Evolutionary conservation across 2,113 vertebrate genomes (phyloP).

Genomic region (Platysteira castanea): DNA sequence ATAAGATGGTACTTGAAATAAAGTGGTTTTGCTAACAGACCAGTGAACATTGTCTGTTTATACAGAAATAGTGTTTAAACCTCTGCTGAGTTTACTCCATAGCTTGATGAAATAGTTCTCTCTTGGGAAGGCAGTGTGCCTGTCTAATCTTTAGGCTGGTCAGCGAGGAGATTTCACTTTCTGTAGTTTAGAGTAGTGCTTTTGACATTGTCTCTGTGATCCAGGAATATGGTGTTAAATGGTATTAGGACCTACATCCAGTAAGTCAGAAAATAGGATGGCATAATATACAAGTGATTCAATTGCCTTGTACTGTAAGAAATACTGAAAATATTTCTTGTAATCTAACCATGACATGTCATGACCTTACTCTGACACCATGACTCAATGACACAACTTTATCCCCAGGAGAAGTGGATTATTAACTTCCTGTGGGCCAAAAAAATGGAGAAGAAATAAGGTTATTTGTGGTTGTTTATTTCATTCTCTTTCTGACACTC

Average conservation of each 20-base stretch:
- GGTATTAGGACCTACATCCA: neutral
- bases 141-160: neutral
- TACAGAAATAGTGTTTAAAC: neutral
- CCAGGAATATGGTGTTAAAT: neutral
- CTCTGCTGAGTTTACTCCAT: neutral
- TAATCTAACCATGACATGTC: neutral
- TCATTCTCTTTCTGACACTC: neutral
- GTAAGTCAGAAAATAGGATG: neutral
- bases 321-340: neutral
- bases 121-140: neutral
- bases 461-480: neutral
- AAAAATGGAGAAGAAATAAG: neutral
- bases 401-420: neutral
- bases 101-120: neutral
- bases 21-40: neutral
- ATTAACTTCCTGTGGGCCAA: neutral
- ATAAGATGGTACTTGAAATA: neutral
- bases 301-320: neutral
- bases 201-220: neutral
- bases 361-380: neutral
- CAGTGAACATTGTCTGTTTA: neutral
- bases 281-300: neutral
- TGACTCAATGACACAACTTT: conserved; percentile 19
- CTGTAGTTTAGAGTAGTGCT: neutral
- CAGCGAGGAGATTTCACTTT: neutral